A percentile compares a stretch with the other conserved stretches of the same genome.
phyloP scores from a whole-genome alignment of 2,888 invertebrate genomes.

The Microctonus brassicae region DNA sequence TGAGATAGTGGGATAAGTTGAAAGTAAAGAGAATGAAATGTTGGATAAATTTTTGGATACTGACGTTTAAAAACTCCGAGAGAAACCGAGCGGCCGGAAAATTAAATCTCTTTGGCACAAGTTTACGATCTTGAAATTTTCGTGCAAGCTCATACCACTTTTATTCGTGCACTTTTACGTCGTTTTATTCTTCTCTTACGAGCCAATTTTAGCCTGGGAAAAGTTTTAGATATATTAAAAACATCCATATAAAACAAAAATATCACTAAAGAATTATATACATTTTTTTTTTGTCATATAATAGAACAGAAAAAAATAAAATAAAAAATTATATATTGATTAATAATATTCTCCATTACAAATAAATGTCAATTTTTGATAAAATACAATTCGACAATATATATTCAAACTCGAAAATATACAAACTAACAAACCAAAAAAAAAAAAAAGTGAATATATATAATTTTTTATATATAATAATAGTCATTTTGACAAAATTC shows the following conservation, averaged over 20 bases:
- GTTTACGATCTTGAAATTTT: slow-evolving; percentile 32
- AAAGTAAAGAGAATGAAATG: slow-evolving; percentile 13
- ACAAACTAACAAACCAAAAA: not conserved
- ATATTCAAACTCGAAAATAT: not conserved
- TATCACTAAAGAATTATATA: not conserved
- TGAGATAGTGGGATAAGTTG: too few relatives aligned
- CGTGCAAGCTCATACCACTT: not conserved
- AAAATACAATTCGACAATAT: too few relatives aligned
- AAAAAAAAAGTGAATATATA: not conserved
- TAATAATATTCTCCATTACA: too few relatives aligned
- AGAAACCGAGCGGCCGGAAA: slow-evolving; percentile 29
- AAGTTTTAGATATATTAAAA: not conserved
- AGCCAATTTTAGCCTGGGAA: not conserved
- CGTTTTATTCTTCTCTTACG: not conserved
- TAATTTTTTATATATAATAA: not conserved
- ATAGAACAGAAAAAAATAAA: too few relatives aligned
- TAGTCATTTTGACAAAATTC: not conserved
- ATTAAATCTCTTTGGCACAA: slow-evolving; percentile 34
- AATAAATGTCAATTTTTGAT: too few relatives aligned
- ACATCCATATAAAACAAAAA: not conserved
- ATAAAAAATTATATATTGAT: too few relatives aligned
- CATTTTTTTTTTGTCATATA: too few relatives aligned
- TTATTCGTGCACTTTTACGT: not conserved
- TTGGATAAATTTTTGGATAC: slow-evolving; percentile 5
- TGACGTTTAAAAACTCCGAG: slow-evolving; percentile 23